Evolutionary conservation across 2,888 invertebrate genomes (phyloP).

Genomic region (Amphimallon solstitiale): DNA sequence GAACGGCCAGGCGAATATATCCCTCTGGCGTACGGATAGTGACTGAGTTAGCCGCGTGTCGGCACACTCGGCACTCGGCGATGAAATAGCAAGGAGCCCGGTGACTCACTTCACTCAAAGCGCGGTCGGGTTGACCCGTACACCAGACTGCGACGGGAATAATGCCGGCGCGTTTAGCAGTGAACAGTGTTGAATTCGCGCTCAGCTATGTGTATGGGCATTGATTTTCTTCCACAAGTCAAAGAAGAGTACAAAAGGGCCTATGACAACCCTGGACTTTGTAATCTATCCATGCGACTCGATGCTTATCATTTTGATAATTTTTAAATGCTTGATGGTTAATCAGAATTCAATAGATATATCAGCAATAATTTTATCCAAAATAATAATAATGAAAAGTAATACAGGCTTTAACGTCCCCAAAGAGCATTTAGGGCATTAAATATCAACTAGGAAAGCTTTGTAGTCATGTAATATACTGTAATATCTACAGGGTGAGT

Average conservation of each 20-base stretch:
- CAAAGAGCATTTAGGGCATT: too few relatives aligned
- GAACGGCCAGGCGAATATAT: constrained; percentile 10
- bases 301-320: not conserved
- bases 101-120: constrained; percentile 31
- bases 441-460: too few relatives aligned
- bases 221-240: constrained; percentile 37
- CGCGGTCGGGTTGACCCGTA: constrained; percentile 15
- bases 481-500: too few relatives aligned
- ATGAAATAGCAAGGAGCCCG: too few relatives aligned
- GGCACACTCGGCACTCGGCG: too few relatives aligned
- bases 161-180: constrained; percentile 22
- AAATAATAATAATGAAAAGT: too few relatives aligned
- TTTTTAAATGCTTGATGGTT: too few relatives aligned
- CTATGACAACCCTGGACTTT: constrained; percentile 12
- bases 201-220: constrained; percentile 31
- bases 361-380: too few relatives aligned
- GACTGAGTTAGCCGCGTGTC: constrained; percentile 23
- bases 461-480: too few relatives aligned
- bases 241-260: constrained; percentile 13
- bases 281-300: not conserved
- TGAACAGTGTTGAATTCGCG: constrained; percentile 13
- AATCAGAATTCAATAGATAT: too few relatives aligned
- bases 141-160: constrained; percentile 34
- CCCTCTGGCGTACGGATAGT: constrained; percentile 16
- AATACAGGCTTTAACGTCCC: too few relatives aligned